Evolutionary conservation across 2,888 invertebrate genomes (phyloP).

Genomic region (Mellilla xanthometata): DNA sequence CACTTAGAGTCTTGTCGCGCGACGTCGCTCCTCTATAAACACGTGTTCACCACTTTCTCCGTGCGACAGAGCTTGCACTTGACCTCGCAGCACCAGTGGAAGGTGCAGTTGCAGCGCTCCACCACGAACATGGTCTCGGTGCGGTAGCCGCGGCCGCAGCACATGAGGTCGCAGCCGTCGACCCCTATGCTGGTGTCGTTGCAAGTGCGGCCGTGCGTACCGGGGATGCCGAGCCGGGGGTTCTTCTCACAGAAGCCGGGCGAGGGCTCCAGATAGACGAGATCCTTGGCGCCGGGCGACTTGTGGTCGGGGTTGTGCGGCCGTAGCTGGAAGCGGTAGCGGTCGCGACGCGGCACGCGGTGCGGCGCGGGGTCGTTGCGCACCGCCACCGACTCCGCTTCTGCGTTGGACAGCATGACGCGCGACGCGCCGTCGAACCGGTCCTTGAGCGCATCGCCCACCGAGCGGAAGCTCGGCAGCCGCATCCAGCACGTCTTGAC

Average conservation of each 20-base stretch:
- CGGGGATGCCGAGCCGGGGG: slow-evolving; percentile 91
- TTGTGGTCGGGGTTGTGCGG: slow-evolving; percentile 97
- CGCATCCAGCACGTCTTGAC: slow-evolving; percentile 99
- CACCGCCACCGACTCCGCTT: slow-evolving; percentile 69
- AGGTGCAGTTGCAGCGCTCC: slow-evolving; percentile 96
- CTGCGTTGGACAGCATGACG: slow-evolving; percentile 86
- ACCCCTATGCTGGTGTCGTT: slow-evolving; percentile 97
- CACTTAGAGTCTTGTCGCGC: slow-evolving; percentile 55
- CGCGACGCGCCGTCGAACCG: slow-evolving; percentile 97
- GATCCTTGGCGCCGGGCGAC: slow-evolving; percentile 93
- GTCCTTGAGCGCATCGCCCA: slow-evolving; percentile 96
- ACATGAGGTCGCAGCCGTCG: slow-evolving; percentile 98
- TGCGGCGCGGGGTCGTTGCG: slow-evolving; percentile 85
- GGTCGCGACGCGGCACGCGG: slow-evolving; percentile 78
- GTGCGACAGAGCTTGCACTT: slow-evolving; percentile 96
- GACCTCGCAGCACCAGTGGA: slow-evolving; percentile 99
- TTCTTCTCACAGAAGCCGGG: slow-evolving; percentile 97
- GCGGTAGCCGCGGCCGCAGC: slow-evolving; percentile 95
- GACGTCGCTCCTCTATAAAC: slow-evolving; percentile 86
- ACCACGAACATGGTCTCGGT: slow-evolving; percentile 93
- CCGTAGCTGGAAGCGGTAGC: slow-evolving; percentile 93
- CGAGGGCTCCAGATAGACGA: slow-evolving; percentile 96
- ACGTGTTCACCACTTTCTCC: slow-evolving; percentile 95
- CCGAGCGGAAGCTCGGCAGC: slow-evolving; percentile 93
- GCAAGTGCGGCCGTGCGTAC: slow-evolving; percentile 95